A percentile compares a stretch with the other conserved stretches of the same genome.
These are phyloP conservation scores for Lontra canadensis DNA, from an alignment of 2,113 vertebrate genomes.

Conservation along the genomic window DNA sequence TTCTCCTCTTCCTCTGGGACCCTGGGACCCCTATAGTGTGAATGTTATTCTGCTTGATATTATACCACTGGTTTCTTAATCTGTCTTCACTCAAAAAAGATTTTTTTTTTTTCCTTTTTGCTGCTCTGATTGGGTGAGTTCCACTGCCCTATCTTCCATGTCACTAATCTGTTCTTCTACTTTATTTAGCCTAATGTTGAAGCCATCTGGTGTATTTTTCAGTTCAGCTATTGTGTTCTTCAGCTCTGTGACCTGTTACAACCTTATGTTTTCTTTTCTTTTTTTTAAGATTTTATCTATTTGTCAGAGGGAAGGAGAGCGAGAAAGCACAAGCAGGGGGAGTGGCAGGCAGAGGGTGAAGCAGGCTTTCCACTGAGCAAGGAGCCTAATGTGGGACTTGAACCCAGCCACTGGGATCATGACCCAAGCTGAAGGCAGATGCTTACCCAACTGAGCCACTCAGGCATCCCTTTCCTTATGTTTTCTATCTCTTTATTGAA, in stretches of 20 bases:
- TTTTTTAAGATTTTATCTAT: too few relatives aligned
- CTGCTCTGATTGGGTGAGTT: not conserved
- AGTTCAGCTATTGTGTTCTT: not conserved
- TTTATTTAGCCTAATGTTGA: not conserved
- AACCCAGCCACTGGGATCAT: too few relatives aligned
- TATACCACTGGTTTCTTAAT: not conserved
- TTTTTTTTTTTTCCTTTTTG: not conserved
- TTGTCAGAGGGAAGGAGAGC: too few relatives aligned
- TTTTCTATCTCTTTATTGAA: not conserved
- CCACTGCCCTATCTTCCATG: not conserved
- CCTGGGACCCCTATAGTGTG: not conserved
- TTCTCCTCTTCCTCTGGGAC: not conserved
- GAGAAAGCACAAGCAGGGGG: too few relatives aligned
- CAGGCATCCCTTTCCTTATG: not conserved
- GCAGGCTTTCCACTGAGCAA: too few relatives aligned
- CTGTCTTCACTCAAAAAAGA: not conserved
- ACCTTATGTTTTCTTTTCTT: not conserved
- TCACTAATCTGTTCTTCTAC: not conserved
- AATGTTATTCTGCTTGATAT: not conserved
- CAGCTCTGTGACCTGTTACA: not conserved
- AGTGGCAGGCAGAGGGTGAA: too few relatives aligned
- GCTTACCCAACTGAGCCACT: too few relatives aligned
- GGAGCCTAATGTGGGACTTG: too few relatives aligned
- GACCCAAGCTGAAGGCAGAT: too few relatives aligned
- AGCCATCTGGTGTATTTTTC: not conserved